A percentile compares a stretch with the other conserved stretches of the same genome.
phyloP scores from a whole-genome alignment of 1,140 invertebrate genomes.

The Drosophila sucinea region DNA sequence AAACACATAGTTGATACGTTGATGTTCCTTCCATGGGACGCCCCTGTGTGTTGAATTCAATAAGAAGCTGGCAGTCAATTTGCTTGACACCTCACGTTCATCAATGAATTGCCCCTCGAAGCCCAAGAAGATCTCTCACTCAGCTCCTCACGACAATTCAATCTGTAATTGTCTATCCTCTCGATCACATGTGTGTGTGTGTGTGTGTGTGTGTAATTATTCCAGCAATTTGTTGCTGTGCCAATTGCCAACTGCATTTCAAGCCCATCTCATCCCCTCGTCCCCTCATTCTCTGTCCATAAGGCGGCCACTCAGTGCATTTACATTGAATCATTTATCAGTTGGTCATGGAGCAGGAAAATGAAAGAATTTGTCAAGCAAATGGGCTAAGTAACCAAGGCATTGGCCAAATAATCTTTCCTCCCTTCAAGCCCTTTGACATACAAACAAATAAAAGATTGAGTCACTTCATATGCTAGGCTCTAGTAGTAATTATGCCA shows the following conservation, averaged over 20 bases:
- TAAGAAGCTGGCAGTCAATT: constrained; percentile 63
- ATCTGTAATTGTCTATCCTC: constrained; percentile 57
- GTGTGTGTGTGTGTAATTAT: constrained; percentile 79
- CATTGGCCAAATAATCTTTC: too few relatives aligned
- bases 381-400: background rate
- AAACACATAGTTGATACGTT: background rate
- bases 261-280: background rate
- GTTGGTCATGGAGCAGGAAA: background rate
- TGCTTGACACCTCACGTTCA: constrained; percentile 79
- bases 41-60: constrained; percentile 36
- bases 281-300: constrained; percentile 4
- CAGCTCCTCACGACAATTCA: constrained; percentile 57
- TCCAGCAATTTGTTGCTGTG: constrained; percentile 81
- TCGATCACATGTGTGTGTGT: background rate
- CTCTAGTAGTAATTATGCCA: background rate
- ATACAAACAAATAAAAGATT: too few relatives aligned
- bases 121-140: constrained; percentile 43
- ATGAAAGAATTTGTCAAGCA: background rate
- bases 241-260: constrained; percentile 79
- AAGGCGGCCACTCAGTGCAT: background rate
- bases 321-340: constrained; percentile 18
- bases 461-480: too few relatives aligned
- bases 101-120: constrained; percentile 57
- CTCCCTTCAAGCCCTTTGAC: too few relatives aligned
- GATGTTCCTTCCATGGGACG: background rate